A percentile compares a stretch with the other conserved stretches of the same genome.
phyloP scores from a whole-genome alignment of 2,113 vertebrate genomes.

The Microcebus jonahi region DNA sequence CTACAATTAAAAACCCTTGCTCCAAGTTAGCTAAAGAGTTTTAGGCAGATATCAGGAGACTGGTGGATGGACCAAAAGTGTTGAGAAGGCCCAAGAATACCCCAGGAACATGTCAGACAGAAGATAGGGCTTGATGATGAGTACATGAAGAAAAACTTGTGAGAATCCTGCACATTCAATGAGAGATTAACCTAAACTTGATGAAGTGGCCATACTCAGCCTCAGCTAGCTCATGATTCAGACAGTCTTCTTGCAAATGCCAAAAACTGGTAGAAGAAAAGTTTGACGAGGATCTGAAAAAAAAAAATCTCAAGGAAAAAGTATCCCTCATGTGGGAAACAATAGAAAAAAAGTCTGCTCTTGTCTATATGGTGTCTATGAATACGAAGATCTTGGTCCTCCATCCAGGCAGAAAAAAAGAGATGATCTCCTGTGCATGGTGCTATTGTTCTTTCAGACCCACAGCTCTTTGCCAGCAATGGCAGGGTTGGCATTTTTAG shows the following conservation, averaged over 20 bases:
- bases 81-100: background rate
- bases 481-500: background rate
- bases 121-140: background rate
- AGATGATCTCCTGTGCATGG: background rate
- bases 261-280: background rate
- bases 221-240: background rate
- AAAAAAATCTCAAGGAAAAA: background rate
- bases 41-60: background rate
- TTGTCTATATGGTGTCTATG: rapidly evolving
- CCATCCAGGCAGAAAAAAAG: background rate
- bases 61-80: background rate
- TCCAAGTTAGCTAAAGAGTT: background rate
- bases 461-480: background rate
- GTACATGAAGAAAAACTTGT: background rate
- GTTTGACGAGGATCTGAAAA: background rate
- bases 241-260: background rate
- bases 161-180: background rate
- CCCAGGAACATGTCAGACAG: background rate
- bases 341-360: background rate
- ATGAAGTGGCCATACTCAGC: background rate
- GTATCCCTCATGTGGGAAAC: background rate
- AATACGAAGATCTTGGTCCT: background rate
- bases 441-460: background rate
- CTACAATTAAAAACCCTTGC: background rate
- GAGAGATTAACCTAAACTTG: background rate